Percentiles rank a stretch among this genome's conserved stretches.
These are phyloP conservation scores for Drosophila dives DNA, from an alignment of 2,888 invertebrate genomes.

Conservation along the genomic window DNA sequence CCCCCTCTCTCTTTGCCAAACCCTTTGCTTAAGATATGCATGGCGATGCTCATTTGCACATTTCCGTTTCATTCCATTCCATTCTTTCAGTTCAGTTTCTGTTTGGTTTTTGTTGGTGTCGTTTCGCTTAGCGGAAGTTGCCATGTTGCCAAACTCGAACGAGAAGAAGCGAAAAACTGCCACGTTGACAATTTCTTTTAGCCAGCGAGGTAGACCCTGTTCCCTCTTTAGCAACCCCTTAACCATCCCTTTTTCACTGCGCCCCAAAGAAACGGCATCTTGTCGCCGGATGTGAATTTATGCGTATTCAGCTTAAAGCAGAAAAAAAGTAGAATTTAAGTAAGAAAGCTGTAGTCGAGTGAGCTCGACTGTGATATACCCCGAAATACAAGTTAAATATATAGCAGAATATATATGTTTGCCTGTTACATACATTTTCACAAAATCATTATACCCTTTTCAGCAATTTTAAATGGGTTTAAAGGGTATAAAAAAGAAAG, in stretches of 20 bases:
- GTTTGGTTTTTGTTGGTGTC: constrained; percentile 45
- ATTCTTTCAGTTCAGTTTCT: constrained; percentile 30
- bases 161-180: constrained; percentile 51
- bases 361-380: too few relatives aligned
- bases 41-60: constrained; percentile 76
- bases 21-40: constrained; percentile 71
- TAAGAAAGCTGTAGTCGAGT: background rate
- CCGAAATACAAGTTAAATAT: too few relatives aligned
- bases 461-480: too few relatives aligned
- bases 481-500: background rate
- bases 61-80: constrained; percentile 67
- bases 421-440: too few relatives aligned
- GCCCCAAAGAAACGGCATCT: constrained; percentile 54
- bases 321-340: constrained; percentile 1
- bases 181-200: constrained; percentile 62
- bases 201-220: constrained; percentile 41
- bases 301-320: constrained; percentile 72
- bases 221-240: background rate
- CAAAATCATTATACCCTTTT: too few relatives aligned
- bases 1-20: too few relatives aligned
- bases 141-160: constrained; percentile 74
- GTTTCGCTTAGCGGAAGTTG: constrained; percentile 69
- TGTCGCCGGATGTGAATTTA: constrained; percentile 80
- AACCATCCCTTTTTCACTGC: background rate
- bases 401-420: too few relatives aligned